Evolutionary conservation across 2,888 invertebrate species (phyloP), one percentile per base, ranked within the genome.

Genomic region (Metellina segmentata): DNA sequence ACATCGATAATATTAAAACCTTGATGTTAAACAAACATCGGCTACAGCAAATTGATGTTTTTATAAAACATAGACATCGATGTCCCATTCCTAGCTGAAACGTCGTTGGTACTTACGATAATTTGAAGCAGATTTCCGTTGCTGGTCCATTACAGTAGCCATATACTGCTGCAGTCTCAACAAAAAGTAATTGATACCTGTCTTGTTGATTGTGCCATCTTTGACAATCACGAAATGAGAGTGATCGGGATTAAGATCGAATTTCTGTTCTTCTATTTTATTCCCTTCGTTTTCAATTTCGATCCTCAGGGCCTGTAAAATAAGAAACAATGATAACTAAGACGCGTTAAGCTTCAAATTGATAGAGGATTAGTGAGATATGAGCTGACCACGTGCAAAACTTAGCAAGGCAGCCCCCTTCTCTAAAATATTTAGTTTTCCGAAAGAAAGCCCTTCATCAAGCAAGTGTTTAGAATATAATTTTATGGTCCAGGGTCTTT

Each of bases 161-260:
- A 94, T 75, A 48, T 91, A 93, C n/a, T 93, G 92, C 20, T 93
- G 93, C 8, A 94, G 51, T 52, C 93, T 89, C 13, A 93, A 71
- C 6, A 93, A 49, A 77, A 94, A 94, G 19, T 92, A 86, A 82
- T 93, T 93, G 53, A 94, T 93, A 49, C 94, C 94, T 7, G 93
- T 93, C n/a, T 92, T 93, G 77, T 94, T 93, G 53, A 94, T 91
- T 0, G 93, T 93, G 0, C 93, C 93, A 52, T 94, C 94, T 52
- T 94, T 94, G 7, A 94, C 93, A 7, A 95, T 93, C 7, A 95
- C 93, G 85, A 94, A 95, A 93, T 95, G 95, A 34, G 94, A 94
- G 93, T 95, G 95, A 92, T 94, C 94, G 7, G 94, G 94, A 90
- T 95, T 95, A 11, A 95, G 92, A 82, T 95, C 95, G 52, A 92